These are phyloP conservation scores for Gavialis gangeticus DNA, from an alignment of 2,113 vertebrate species.

Conservation along the genomic window DNA sequence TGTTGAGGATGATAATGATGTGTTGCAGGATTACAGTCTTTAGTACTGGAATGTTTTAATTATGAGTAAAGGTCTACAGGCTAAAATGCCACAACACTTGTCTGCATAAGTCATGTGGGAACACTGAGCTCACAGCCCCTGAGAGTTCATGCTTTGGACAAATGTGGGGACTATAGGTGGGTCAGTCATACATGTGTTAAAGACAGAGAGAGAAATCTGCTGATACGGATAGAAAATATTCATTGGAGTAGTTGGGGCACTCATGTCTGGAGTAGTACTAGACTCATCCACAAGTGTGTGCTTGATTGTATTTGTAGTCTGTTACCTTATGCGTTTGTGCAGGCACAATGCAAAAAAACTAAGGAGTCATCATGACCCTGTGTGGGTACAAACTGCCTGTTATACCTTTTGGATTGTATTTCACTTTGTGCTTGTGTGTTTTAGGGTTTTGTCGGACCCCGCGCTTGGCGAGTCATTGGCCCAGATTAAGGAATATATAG, in stretches of 20 bases:
- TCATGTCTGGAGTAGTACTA: background rate
- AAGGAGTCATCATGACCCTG: background rate
- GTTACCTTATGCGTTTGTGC: too few relatives aligned
- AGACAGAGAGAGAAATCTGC: background rate
- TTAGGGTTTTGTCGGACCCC: background rate
- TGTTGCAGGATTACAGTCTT: background rate
- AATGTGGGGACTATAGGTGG: background rate
- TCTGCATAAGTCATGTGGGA: background rate
- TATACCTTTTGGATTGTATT: rapidly evolving
- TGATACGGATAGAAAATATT: background rate
- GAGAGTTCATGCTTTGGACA: background rate
- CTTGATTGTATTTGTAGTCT: background rate
- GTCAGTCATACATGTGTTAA: background rate
- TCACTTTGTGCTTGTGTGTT: background rate
- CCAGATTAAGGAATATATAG: slow-evolving; percentile 10
- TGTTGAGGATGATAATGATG: background rate
- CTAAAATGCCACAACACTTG: background rate
- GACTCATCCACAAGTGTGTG: background rate
- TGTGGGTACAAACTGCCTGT: background rate
- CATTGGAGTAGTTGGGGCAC: background rate
- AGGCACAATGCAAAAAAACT: background rate
- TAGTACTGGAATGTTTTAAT: background rate
- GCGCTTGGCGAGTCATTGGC: background rate
- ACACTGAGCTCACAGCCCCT: background rate
- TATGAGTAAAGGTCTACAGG: background rate